Percentiles rank a stretch among this genome's conserved stretches.
These are phyloP conservation scores for Hyperoplus immaculatus DNA, from an alignment of 2,797 vertebrate genomes.

Conservation along the genomic window DNA sequence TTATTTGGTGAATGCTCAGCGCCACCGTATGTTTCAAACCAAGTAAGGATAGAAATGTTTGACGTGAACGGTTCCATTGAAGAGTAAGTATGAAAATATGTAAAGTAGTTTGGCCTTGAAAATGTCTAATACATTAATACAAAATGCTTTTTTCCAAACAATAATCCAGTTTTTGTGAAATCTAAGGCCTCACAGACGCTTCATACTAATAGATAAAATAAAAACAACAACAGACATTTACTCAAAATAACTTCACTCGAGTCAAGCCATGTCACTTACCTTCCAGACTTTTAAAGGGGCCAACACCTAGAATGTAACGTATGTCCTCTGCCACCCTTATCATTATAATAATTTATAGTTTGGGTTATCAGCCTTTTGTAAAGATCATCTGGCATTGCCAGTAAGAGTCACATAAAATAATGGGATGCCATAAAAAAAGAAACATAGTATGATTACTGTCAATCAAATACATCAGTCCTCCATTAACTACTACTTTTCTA, in stretches of 20 bases:
- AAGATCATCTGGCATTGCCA: conserved; percentile 3
- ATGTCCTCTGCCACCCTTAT: too few species aligned
- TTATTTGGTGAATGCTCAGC: too few species aligned
- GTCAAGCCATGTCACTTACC: not conserved
- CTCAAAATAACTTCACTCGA: not conserved
- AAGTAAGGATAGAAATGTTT: not conserved
- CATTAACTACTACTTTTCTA: not conserved
- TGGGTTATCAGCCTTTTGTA: not conserved
- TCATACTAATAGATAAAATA: not conserved
- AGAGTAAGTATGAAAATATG: not conserved
- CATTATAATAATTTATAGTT: not conserved
- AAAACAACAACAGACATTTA: not conserved
- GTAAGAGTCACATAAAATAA: not conserved
- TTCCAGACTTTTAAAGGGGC: not conserved
- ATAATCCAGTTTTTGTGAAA: not conserved
- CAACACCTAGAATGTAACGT: not conserved
- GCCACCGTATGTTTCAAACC: too few species aligned
- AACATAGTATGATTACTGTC: not conserved
- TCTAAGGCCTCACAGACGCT: not conserved
- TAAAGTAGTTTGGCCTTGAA: not conserved
- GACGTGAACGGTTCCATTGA: not conserved
- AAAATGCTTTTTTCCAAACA: not conserved
- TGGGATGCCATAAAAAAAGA: conserved; percentile 1
- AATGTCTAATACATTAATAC: not conserved
- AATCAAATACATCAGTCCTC: not conserved